phyloP scores from a whole-genome alignment of 2,797 vertebrate genomes.

The Macroramphosus scolopax region DNA sequence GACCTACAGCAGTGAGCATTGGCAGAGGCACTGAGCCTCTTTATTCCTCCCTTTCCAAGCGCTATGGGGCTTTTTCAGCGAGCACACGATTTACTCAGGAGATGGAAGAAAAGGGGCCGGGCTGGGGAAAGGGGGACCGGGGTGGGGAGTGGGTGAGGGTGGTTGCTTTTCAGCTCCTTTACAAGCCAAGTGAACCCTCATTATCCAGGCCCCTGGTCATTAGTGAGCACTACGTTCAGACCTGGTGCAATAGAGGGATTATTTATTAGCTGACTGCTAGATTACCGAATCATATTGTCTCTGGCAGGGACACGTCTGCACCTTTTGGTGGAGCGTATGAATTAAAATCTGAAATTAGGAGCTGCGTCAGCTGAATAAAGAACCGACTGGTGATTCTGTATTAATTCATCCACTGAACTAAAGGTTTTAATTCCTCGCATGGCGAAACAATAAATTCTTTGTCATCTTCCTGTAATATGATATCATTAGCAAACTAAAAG shows the following conservation, averaged over 20 bases:
- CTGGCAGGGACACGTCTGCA: slow-evolving; percentile 18
- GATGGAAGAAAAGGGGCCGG: slow-evolving; percentile 75
- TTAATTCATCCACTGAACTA: neutral
- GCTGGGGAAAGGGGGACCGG: slow-evolving; percentile 54
- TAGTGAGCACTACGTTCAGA: slow-evolving; percentile 64
- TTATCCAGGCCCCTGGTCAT: slow-evolving; percentile 76
- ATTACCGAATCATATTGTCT: slow-evolving; percentile 57
- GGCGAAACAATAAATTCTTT: neutral
- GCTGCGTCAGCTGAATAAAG: slow-evolving; percentile 30
- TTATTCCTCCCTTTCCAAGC: slow-evolving; percentile 80
- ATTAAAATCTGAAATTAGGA: slow-evolving; percentile 33
- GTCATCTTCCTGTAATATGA: neutral
- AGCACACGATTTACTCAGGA: slow-evolving; percentile 79
- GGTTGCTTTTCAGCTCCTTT: slow-evolving; percentile 76
- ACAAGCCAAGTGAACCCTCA: slow-evolving; percentile 81
- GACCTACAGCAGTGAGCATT: slow-evolving; percentile 92
- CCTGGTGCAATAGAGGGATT: slow-evolving; percentile 54
- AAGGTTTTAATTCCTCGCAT: neutral
- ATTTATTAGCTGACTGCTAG: slow-evolving; percentile 68
- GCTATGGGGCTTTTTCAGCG: slow-evolving; percentile 75
- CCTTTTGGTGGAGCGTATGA: slow-evolving; percentile 21
- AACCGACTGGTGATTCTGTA: slow-evolving; percentile 1
- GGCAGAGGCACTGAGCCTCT: slow-evolving; percentile 85
- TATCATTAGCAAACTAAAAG: neutral
- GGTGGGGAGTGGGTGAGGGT: slow-evolving; percentile 58